These are phyloP conservation scores for Aplocera efformata DNA, from an alignment of 2,888 invertebrate species.

Conservation along the genomic window DNA sequence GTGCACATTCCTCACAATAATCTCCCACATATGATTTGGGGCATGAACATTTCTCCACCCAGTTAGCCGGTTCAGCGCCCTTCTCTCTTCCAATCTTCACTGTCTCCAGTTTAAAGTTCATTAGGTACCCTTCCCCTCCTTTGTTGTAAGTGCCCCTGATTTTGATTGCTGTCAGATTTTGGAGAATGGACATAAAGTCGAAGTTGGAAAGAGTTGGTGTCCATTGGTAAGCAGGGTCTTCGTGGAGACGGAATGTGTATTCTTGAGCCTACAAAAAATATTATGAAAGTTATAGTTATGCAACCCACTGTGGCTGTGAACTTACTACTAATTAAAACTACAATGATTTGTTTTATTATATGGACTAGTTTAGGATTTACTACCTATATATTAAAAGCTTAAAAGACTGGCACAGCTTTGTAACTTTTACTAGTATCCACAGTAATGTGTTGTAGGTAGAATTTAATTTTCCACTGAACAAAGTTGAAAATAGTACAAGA, in stretches of 20 bases:
- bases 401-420: no score
- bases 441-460: no score
- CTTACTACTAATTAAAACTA: no score
- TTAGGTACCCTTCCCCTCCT: slow-evolving; percentile 92
- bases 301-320: no score
- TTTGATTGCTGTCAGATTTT: slow-evolving; percentile 96
- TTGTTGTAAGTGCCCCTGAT: slow-evolving; percentile 94
- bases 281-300: no score
- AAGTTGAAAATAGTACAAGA: no score
- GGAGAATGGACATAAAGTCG: slow-evolving; percentile 94
- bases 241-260: slow-evolving; percentile 93
- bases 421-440: no score
- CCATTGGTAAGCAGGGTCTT: slow-evolving; percentile 96
- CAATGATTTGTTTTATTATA: no score
- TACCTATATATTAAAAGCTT: no score
- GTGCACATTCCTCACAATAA: slow-evolving; percentile 98
- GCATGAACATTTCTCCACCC: slow-evolving; percentile 97
- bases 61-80: slow-evolving; percentile 85
- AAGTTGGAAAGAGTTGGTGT: slow-evolving; percentile 92
- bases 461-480: no score
- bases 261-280: slow-evolving; percentile 81
- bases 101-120: slow-evolving; percentile 93
- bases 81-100: slow-evolving; percentile 90
- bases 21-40: slow-evolving; percentile 94
- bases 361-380: no score